Evolutionary conservation across 2,797 vertebrate genomes (phyloP).

Genomic region (Xenops minutus): DNA sequence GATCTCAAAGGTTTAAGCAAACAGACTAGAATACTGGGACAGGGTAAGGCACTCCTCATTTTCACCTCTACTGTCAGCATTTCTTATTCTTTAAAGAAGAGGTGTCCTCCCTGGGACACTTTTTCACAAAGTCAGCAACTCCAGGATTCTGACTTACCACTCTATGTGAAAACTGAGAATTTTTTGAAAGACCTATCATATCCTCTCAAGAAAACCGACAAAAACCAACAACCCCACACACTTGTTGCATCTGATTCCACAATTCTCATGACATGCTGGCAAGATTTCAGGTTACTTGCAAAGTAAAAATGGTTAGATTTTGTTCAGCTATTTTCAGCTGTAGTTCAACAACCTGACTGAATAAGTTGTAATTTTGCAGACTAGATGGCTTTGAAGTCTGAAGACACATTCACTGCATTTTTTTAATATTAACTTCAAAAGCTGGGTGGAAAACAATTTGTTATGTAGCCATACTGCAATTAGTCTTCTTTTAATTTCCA

Average conservation of each 20-base stretch:
- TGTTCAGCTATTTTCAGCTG: background rate
- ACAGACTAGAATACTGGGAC: background rate
- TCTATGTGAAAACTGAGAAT: background rate
- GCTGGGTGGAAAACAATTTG: background rate
- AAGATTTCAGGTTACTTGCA: background rate
- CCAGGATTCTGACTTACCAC: background rate
- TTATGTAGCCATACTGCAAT: background rate
- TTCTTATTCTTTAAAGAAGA: background rate
- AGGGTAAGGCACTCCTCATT: background rate
- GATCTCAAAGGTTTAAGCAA: background rate
- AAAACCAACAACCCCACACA: too few species aligned
- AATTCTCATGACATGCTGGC: background rate
- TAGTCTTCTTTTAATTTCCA: background rate
- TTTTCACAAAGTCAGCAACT: background rate
- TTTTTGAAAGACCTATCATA: background rate
- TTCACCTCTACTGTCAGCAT: background rate
- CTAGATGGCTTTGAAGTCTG: background rate
- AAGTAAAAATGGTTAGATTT: background rate
- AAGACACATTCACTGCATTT: rapidly evolving
- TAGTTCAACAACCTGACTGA: background rate
- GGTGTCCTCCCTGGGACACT: too few species aligned
- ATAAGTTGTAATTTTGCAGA: background rate
- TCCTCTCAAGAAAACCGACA: too few species aligned
- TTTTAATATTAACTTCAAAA: background rate
- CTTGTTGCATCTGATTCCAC: background rate